A percentile compares a stretch with the other conserved stretches of the same genome.
Conservation (phyloP, 2,888 invertebrate genomes). For the Neoitamus cyanurus region DNA sequence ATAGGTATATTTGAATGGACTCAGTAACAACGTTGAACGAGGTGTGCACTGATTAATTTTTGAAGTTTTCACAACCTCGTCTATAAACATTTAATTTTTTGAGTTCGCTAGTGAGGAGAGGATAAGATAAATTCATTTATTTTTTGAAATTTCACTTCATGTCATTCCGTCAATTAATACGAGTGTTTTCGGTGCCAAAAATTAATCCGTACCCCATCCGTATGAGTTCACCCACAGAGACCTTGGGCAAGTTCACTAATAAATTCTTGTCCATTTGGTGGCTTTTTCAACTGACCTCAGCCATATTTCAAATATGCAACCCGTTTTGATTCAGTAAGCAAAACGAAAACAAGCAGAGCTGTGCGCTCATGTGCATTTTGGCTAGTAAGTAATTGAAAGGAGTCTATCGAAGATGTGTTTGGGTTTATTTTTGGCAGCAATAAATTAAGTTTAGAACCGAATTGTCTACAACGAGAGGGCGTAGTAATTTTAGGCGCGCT, state of each 20-base stretch:
- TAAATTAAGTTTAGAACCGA: not conserved
- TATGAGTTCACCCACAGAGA: not conserved
- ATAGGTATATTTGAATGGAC: too few species aligned
- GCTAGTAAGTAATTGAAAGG: not conserved
- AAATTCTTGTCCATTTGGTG: not conserved
- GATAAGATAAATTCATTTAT: too few species aligned
- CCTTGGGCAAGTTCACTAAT: not conserved
- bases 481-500: not conserved
- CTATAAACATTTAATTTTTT: too few species aligned
- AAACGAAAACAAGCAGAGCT: not conserved
- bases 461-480: not conserved
- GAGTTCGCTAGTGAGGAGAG: too few species aligned
- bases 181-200: not conserved
- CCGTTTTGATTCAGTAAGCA: not conserved
- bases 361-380: not conserved
- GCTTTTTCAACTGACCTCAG: not conserved
- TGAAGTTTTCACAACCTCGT: too few species aligned
- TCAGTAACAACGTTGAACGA: too few species aligned
- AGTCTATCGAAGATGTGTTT: not conserved
- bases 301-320: not conserved
- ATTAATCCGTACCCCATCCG: not conserved
- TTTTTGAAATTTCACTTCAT: too few species aligned
- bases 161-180: not conserved
- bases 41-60: too few species aligned
- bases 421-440: not conserved